These are phyloP conservation scores for Otolemur crassicaudatus DNA, from an alignment of 2,797 vertebrate species.

Conservation along the genomic window DNA sequence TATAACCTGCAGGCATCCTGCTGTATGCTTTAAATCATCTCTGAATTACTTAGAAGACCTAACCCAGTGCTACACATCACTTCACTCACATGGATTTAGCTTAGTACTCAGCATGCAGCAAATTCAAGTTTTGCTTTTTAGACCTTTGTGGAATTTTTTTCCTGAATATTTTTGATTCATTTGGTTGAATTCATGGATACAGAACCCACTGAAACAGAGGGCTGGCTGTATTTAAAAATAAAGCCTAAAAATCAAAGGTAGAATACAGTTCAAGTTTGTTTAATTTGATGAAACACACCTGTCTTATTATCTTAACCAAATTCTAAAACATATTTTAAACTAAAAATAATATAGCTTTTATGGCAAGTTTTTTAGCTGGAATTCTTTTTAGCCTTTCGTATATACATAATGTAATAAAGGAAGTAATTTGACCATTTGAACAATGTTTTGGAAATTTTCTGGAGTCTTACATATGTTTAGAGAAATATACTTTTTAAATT, in stretches of 20 bases:
- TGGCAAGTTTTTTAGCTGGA: not conserved
- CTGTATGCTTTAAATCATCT: not conserved
- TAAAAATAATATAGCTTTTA: conserved; percentile 30
- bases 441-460: conserved; percentile 49
- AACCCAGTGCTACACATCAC: not conserved
- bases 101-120: not conserved
- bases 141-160: not conserved
- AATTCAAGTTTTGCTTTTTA: not conserved
- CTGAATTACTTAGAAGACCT: not conserved
- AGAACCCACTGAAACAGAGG: not conserved
- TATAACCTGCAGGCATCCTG: not conserved
- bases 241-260: not conserved
- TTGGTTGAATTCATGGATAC: not conserved
- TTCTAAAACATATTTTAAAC: conserved; percentile 24
- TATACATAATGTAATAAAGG: not conserved
- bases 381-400: conserved; percentile 24
- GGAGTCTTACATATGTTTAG: not conserved
- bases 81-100: not conserved
- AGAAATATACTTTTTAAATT: conserved; percentile 8
- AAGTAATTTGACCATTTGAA: conserved; percentile 41
- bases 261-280: conserved; percentile 30
- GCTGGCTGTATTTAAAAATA: not conserved
- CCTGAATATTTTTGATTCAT: not conserved
- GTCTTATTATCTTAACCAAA: conserved; percentile 50
- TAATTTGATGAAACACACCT: conserved; percentile 36